Percentiles rank a stretch among this genome's conserved stretches.
These are phyloP conservation scores for Heliconius erato DNA, from an alignment of 2,888 invertebrate species.

Conservation along the genomic window DNA sequence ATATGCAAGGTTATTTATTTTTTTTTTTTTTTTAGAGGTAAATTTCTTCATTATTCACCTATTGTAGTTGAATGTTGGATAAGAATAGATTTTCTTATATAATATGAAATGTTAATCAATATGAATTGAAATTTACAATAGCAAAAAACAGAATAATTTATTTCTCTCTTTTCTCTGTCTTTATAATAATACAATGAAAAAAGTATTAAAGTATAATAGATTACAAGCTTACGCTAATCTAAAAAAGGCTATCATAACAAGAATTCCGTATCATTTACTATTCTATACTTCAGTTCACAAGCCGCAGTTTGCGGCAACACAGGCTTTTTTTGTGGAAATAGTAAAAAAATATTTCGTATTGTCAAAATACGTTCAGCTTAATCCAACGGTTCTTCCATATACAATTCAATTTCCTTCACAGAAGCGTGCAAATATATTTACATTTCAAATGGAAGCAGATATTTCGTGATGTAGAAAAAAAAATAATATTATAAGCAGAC, in stretches of 20 bases:
- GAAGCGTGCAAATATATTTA: constrained; percentile 10
- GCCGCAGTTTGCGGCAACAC: neutral
- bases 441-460: constrained; percentile 5
- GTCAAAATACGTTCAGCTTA: constrained; percentile 1
- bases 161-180: too few relatives aligned
- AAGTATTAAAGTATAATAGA: neutral
- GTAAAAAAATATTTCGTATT: neutral
- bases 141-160: too few relatives aligned
- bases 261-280: neutral
- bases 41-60: neutral
- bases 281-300: neutral
- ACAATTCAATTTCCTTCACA: constrained; percentile 16
- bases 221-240: neutral
- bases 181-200: neutral
- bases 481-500: neutral
- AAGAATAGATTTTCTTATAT: too few relatives aligned
- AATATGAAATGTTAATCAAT: too few relatives aligned
- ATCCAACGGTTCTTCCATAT: constrained; percentile 9
- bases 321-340: neutral
- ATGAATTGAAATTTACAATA: too few relatives aligned
- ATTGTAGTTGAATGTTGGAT: too few relatives aligned
- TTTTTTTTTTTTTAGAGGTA: neutral
- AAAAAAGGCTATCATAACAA: neutral
- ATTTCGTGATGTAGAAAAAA: constrained; percentile 2
- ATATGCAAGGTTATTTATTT: neutral